Conservation (phyloP, 2,797 vertebrate species). For the Channallabes apus region DNA sequence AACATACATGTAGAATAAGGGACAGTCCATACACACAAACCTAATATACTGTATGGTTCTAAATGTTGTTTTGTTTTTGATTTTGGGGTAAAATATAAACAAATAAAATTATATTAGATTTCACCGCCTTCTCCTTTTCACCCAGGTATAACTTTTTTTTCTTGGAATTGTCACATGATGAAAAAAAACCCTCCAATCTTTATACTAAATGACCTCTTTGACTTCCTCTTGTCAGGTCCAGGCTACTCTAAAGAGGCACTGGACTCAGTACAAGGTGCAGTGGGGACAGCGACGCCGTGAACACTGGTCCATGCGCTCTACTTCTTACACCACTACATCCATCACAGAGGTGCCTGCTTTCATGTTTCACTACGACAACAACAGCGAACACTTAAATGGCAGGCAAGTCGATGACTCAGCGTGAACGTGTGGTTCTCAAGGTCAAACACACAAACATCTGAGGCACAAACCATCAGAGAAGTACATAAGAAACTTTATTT, state of each 20-base stretch:
- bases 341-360: conserved; percentile 87
- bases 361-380: conserved; percentile 83
- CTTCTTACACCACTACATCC: conserved; percentile 88
- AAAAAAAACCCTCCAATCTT: background rate
- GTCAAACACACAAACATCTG: conserved; percentile 82
- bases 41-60: background rate
- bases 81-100: background rate
- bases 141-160: background rate
- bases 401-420: conserved; percentile 72
- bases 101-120: background rate
- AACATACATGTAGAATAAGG: background rate
- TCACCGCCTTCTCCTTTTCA: background rate
- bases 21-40: background rate
- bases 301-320: conserved; percentile 84
- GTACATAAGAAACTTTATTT: background rate
- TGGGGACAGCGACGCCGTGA: conserved; percentile 86
- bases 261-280: conserved; percentile 88
- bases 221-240: conserved; percentile 79
- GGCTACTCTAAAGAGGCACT: conserved; percentile 87
- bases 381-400: conserved; percentile 80
- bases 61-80: background rate
- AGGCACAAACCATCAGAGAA: conserved; percentile 49
- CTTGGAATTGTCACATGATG: conserved; percentile 1
- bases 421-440: conserved; percentile 82
- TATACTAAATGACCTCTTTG: background rate